Evolutionary conservation across 35 echinoderm and acorn worm genomes (phyloP), one percentile per base, ranked within the genome.

Genomic region (Apostichopus parvimensis): DNA sequence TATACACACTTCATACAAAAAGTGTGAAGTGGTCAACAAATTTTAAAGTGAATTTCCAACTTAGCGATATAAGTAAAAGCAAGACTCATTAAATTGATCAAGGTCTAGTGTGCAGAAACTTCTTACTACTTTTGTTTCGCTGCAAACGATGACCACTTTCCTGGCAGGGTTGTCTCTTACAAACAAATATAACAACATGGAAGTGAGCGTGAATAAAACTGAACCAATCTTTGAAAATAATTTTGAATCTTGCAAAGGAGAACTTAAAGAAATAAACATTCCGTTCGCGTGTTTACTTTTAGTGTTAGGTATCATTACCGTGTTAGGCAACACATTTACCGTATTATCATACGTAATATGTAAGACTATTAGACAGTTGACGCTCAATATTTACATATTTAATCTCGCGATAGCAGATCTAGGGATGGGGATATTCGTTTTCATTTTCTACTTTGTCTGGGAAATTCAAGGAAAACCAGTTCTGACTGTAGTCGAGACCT

Each of bases 401-500:
- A 88, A 66, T 88, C 64, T 88, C 23, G 86, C 86, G 6, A 88
- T 88, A 34, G 57, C 86, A 5, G 86, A 88, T 88, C 64, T 88
- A 12, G 60, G 61, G 18, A 88, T 88, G 62, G 86, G 86, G 0
- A 28, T 88, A 18, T 72, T 88, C 54, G 86, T 72, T 26, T 88
- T 73, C 52, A n/a, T 88, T 0, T 54, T 71, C 1, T 88, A 88
- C 64, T 68, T 57, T n/a, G 61, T 88, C 0, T 88, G 86, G 86
- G 68, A 53, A 45, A 65, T 88, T 64, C 20, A 52, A 17, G 86
- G 86, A 0, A 88, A 52, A 72, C 86, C 86, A 8, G 45, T 72
- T 9, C 62, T 88, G 15, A 88, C 18, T 9, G 21, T 66, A 5
- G 86, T 54, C 1, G 21, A 88, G 28, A 26, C 60, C 0, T 88